Evolutionary conservation across 2,113 vertebrate genomes (phyloP).

Genomic region (Alces alces): DNA sequence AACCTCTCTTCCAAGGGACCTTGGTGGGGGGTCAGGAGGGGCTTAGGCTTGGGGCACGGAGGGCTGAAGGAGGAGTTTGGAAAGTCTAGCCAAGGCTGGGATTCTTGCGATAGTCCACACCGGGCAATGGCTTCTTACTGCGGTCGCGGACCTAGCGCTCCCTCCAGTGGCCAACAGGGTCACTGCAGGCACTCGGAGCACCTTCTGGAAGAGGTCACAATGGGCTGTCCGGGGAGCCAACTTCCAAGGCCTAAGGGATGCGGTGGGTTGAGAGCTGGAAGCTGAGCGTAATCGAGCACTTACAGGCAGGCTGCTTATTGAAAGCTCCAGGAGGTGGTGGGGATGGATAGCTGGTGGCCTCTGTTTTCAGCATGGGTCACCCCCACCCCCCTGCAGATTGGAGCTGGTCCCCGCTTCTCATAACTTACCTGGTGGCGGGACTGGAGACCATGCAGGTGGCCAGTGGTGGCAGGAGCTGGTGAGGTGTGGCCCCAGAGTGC

Average conservation of each 20-base stretch:
- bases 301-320: constrained; percentile 14
- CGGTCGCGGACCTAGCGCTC: neutral
- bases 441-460: neutral
- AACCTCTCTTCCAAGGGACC: neutral
- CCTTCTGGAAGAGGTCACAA: neutral
- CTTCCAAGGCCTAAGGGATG: neutral
- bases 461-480: neutral
- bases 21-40: neutral
- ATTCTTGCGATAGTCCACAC: too few species aligned
- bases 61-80: neutral
- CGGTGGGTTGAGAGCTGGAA: neutral
- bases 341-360: neutral
- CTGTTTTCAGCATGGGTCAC: neutral
- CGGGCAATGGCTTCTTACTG: neutral
- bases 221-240: neutral
- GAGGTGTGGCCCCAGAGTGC: neutral
- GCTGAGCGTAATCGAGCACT: neutral
- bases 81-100: too few species aligned
- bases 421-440: neutral
- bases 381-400: neutral
- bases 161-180: neutral
- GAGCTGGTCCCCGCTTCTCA: neutral
- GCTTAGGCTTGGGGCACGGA: neutral
- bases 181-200: neutral
- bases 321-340: neutral